These are phyloP conservation scores for Leptopilina clavipes DNA, from an alignment of 1,140 invertebrate species.

Conservation along the genomic window DNA sequence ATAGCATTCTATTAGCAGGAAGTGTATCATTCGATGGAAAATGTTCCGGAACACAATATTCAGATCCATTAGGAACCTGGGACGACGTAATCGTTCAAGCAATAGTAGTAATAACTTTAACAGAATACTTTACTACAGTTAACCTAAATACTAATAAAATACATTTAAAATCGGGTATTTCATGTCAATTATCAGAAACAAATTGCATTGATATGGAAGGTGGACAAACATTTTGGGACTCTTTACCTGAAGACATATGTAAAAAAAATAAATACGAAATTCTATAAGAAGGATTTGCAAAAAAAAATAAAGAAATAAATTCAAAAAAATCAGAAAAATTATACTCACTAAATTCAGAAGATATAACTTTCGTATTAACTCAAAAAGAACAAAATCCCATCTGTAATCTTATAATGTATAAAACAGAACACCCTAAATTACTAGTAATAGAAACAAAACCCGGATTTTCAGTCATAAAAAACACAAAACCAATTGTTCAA, in stretches of 20 bases:
- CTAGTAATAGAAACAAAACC: conserved; percentile 47
- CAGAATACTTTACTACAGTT: not conserved
- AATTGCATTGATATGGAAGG: not conserved
- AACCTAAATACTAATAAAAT: conserved; percentile 34
- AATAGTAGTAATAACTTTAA: too few relatives aligned
- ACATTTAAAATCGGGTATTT: conserved; percentile 5
- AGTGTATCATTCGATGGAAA: not conserved
- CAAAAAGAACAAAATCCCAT: not conserved
- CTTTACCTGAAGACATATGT: conserved; percentile 35
- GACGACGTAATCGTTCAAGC: conserved; percentile 40
- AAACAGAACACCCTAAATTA: conserved; percentile 51
- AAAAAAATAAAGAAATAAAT: not conserved
- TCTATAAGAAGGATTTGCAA: conserved; percentile 45
- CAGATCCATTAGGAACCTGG: conserved; percentile 42
- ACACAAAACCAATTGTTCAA: not conserved
- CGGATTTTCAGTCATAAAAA: not conserved
- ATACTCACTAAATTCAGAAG: not conserved
- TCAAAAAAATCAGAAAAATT: not conserved
- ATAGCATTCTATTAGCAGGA: conserved; percentile 31
- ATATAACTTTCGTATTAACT: conserved; percentile 22
- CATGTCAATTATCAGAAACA: not conserved
- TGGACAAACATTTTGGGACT: conserved; percentile 44
- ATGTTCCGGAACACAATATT: conserved; percentile 37
- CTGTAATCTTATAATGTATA: not conserved
- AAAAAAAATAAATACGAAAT: conserved; percentile 13